Evolutionary conservation across 92 coral and sea anemone genomes (phyloP), one percentile per base, ranked within the genome.

Genomic region (Umimayanthus chanpuru): DNA sequence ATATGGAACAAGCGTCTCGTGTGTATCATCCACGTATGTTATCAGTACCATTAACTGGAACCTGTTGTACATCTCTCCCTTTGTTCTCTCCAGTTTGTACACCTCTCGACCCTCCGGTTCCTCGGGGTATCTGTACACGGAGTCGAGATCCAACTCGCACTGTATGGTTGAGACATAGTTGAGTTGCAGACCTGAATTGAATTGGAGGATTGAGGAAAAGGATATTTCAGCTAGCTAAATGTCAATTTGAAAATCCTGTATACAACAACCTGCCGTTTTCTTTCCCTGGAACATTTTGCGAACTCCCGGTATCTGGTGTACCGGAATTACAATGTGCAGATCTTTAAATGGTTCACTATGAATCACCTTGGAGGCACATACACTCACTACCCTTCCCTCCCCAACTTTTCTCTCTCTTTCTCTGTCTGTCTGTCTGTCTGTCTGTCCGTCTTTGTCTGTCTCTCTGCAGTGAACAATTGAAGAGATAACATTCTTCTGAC

Each of bases 81-180:
- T 83, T 49, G 87, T 83, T 28, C 65, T 83, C 77, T 83, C 87
- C 36, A 83, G 87, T 68, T 83, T 83, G 87, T 83, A 83, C 67
- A 83, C 78, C n/a, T 83, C 87, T 0, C 56, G 50, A 5, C 87
- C 87, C 64, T 26, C 74, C 6, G 87, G 78, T 28, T 11, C 26
- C 28, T 83, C 87, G 28, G 87, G 87, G 25, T 26, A 83, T 16
- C 9, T 83, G 77, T 83, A 83, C 28, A 83, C 87, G 44, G 87
- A 68, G 23, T 83, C 87, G 16, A 83, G 77, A 32, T 83, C 87
- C 40, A 83, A 47, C 44, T 83, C 87, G 61, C 76, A 82, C 36
- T 18, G 76, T 20, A 49, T 21, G 32, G 32, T 53, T 23, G 30
- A 41, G 20, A 76, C 80, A 14, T 16, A 10, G 55, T 21, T 43